Base-by-base conservation (phyloP, 2,888 invertebrate genomes). In the Mycalesis mineus region DNA sequence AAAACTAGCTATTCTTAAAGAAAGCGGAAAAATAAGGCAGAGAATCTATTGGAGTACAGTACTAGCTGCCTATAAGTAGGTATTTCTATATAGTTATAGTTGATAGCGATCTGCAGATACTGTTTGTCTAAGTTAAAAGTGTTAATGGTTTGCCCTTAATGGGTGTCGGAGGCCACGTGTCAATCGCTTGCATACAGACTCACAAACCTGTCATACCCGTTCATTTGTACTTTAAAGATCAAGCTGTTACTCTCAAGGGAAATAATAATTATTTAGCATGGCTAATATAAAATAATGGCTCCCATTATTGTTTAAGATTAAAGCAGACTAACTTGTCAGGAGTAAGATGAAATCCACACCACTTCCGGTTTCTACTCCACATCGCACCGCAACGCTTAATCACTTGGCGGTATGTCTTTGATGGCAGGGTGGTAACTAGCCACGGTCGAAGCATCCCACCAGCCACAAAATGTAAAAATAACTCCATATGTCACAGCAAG, bases 141-240 rank as follows among this genome's bases (percentile, higher is more conserved):
- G 31, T 45, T 45, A 45, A 44, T 44, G 42, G 28, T 44, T 42
- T 42, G 42, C 42, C 42, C 42, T 42, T 41, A 41, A 42, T 42
- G 28, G 42, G 6, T 3, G 29, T 13, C 13, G 44, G 44, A 44
- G 44, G 44, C 29, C 29, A 44, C 13, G 28, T 13, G 22, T 45
- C 45, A 45, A 11, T 31, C 31, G 45, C 36, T 36, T 33, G 1
- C 13, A 3, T 29, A 31, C 14, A 31, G 9, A 1, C 9, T 9
- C 1, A 22, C 41, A 42, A 29, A 45, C 45, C 45, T 45, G 31
- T 31, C 45, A 45, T 45, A 15, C 7, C 7, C n/a, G 28, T 9
- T 28, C 13, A 44, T 2, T 13, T 2, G 2, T n/a, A 36, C 36
- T 11, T 9, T 33, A 33, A 33, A 9, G 33, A 28, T 44, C 4